Base-by-base conservation (phyloP, 2,888 invertebrate genomes). In the Vesta saturnalis region DNA sequence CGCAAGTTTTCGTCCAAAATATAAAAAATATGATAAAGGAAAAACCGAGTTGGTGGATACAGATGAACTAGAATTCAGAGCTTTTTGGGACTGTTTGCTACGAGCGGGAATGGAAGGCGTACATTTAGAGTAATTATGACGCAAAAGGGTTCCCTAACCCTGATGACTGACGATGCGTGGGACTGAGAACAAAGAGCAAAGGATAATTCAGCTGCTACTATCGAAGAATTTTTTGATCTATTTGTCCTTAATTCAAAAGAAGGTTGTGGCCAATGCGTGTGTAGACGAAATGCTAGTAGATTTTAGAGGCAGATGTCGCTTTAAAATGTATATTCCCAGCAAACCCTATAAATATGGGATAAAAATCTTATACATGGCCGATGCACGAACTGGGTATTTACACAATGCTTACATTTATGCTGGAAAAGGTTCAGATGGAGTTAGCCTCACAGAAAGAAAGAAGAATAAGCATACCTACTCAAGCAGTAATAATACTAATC, bases 151-250 rank as follows among this genome's bases (percentile, higher is more conserved):
- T 49, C 16, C 16, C 15, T 16, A 49, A 5, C 2, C 10, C 16
- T 49, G 16, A 49, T 49, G 15, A 16, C 15, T 49, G 49, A 49
- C 49, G 49, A 49, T 49, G 49, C 18, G 15, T 49, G 15, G n/a
- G n/a, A n/a, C n/a, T n/a, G n/a, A n/a, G n/a, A n/a, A n/a, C n/a
- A n/a, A n/a, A n/a, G n/a, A n/a, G 49, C 49, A 49, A 49, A 49
- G 10, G 18, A 15, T 49, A 49, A 49, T 49, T 10, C 15, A 49
- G 15, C 49, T 15, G 49, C 49, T 49, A 16, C 49, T 49, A 49
- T 49, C 49, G 3, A 49, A 49, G 49, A 49, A 3, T 49, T 49
- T 49, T 49, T 49, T 49, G 49, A 49, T 49, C 16, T 49, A 49
- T 49, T 49, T 49, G 16, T 49, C 16, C 3, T 8, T 1, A 49